Conservation (phyloP, 2,113 vertebrate species). For the Recurvirostra avosetta region DNA sequence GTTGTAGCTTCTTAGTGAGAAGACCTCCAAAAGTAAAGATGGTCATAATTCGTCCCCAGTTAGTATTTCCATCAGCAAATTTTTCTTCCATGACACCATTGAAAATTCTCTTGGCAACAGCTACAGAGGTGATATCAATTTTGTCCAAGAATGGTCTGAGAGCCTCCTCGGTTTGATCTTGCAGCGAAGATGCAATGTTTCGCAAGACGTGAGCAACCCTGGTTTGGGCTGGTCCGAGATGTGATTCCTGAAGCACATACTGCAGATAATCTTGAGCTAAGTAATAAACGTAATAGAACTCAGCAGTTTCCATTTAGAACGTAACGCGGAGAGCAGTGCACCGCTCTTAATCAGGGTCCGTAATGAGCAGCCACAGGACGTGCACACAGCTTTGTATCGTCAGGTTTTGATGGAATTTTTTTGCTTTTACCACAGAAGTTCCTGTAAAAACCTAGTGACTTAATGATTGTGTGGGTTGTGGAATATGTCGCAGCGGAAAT, state of each 20-base stretch:
- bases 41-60: constrained; percentile 78
- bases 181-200: constrained; percentile 51
- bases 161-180: constrained; percentile 59
- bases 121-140: constrained; percentile 55
- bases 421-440: constrained; percentile 29
- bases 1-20: constrained; percentile 68
- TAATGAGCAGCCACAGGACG: neutral
- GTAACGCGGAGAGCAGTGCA: neutral
- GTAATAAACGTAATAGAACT: constrained; percentile 54
- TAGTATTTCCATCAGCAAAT: constrained; percentile 73
- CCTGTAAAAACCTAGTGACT: neutral
- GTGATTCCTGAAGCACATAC: constrained; percentile 27
- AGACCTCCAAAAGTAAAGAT: constrained; percentile 74
- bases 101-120: constrained; percentile 63
- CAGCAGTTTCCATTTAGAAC: constrained; percentile 50
- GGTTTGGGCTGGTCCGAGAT: neutral
- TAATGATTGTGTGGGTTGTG: neutral
- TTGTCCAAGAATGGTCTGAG: constrained; percentile 46
- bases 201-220: constrained; percentile 54
- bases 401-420: constrained; percentile 58
- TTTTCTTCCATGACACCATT: constrained; percentile 69
- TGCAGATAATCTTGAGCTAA: constrained; percentile 72
- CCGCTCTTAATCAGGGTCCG: neutral
- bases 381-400: neutral
- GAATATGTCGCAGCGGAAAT: constrained; percentile 55